Evolutionary conservation across 2,888 invertebrate genomes (phyloP).

Genomic region (Fissipunctia ypsillon): DNA sequence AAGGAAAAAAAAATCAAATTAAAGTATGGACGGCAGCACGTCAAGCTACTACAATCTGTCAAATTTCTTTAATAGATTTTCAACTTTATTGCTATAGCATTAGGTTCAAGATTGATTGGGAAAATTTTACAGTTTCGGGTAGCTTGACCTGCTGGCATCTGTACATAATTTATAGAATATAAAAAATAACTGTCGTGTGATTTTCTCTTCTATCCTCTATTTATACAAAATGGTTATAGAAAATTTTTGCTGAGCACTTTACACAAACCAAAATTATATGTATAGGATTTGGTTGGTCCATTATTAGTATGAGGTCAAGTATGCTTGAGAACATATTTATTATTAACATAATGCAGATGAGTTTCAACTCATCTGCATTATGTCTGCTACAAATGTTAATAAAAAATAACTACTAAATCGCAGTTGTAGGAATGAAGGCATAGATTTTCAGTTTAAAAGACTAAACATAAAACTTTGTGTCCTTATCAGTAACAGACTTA

Average conservation of each 20-base stretch:
- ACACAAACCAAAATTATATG: not conserved
- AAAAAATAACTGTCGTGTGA: not conserved
- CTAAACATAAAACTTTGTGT: not conserved
- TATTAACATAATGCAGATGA: not conserved
- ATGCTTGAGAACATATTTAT: not conserved
- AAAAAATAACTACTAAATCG: no score
- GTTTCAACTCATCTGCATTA: no score
- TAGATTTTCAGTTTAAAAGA: not conserved
- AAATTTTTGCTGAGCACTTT: not conserved
- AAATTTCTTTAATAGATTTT: no score
- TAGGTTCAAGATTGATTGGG: no score
- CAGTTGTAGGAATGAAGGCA: not conserved
- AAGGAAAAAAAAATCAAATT: not conserved
- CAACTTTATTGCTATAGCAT: no score
- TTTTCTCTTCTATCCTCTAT: not conserved
- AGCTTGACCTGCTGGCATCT: no score
- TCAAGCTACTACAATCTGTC: no score
- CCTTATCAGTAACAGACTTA: not conserved
- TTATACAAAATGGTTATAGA: not conserved
- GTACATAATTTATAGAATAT: no score
- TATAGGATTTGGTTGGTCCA: not conserved
- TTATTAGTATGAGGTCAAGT: not conserved
- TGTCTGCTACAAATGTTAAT: no score
- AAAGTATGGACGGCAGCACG: no score
- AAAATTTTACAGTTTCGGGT: no score